Evolutionary conservation across 2,113 vertebrate species (phyloP).

Genomic region (Axis porcinus): DNA sequence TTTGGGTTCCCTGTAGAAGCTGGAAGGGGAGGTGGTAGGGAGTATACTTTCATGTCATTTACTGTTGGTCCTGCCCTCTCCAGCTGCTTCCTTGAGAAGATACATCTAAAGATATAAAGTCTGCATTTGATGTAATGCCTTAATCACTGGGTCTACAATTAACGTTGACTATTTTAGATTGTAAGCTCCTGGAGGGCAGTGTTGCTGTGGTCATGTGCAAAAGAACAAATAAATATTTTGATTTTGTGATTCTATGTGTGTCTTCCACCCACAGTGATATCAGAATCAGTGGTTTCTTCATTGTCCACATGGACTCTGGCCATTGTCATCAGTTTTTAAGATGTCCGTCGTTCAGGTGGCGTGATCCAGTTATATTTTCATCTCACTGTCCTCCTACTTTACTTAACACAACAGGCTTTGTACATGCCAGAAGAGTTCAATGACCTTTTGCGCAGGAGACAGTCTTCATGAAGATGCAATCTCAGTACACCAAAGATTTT

Average conservation of each 20-base stretch:
- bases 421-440: not conserved
- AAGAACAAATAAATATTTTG: conserved; percentile 75
- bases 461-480: not conserved
- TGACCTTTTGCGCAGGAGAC: not conserved
- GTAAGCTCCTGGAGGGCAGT: conserved; percentile 69
- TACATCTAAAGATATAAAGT: conserved; percentile 22
- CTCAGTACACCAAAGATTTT: not conserved
- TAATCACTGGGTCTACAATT: conserved; percentile 64
- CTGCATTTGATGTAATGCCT: conserved; percentile 66
- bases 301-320: not conserved
- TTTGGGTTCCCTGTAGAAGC: not conserved
- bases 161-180: conserved; percentile 60
- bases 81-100: conserved; percentile 25
- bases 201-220: conserved; percentile 60
- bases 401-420: not conserved
- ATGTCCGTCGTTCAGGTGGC: not conserved
- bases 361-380: not conserved
- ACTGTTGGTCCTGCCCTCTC: conserved; percentile 49
- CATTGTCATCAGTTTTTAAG: not conserved
- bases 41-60: not conserved
- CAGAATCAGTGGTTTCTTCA: not conserved
- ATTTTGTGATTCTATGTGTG: conserved; percentile 61
- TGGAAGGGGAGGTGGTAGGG: not conserved
- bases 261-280: not conserved
- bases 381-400: not conserved